A percentile compares a stretch with the other conserved stretches of the same genome.
These are phyloP conservation scores for Protobothrops mucrosquamatus DNA, from an alignment of 2,113 vertebrate species.

Conservation along the genomic window DNA sequence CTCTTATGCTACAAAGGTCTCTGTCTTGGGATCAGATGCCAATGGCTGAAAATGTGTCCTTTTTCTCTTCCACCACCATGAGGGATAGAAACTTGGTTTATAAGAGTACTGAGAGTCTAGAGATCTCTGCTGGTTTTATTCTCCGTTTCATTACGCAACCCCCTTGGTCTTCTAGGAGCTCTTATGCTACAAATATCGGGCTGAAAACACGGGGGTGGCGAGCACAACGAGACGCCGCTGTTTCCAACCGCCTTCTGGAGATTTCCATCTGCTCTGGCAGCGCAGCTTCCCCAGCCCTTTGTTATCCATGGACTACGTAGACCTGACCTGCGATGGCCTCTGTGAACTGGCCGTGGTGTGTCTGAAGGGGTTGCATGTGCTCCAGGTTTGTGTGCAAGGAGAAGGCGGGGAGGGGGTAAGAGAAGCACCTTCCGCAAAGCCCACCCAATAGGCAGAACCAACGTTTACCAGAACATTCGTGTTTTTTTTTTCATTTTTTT, in stretches of 20 bases:
- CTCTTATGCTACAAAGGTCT: conserved; percentile 85
- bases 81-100: not conserved
- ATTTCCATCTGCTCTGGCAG: conserved; percentile 80
- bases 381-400: conserved; percentile 73
- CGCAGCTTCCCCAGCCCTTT: conserved; percentile 85
- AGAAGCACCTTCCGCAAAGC: not conserved
- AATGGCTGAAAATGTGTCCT: no score
- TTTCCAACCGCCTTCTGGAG: not conserved
- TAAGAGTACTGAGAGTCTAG: not conserved
- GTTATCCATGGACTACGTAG: conserved; percentile 81
- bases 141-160: not conserved
- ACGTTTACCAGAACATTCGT: not conserved
- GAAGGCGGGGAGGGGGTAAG: fast-evolving
- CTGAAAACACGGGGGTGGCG: fast-evolving
- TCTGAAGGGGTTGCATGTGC: conserved; percentile 84
- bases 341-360: conserved; percentile 84
- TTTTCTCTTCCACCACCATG: not conserved
- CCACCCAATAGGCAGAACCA: not conserved
- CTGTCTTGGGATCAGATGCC: not conserved
- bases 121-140: no score
- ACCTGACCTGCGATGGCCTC: conserved; percentile 84
- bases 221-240: not conserved
- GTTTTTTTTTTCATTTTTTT: no score
- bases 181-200: conserved; percentile 82
- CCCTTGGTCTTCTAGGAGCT: conserved; percentile 73